A percentile compares a stretch with the other conserved stretches of the same genome.
phyloP scores from a whole-genome alignment of 2,113 vertebrate genomes.

The Bagarius yarrelli region DNA sequence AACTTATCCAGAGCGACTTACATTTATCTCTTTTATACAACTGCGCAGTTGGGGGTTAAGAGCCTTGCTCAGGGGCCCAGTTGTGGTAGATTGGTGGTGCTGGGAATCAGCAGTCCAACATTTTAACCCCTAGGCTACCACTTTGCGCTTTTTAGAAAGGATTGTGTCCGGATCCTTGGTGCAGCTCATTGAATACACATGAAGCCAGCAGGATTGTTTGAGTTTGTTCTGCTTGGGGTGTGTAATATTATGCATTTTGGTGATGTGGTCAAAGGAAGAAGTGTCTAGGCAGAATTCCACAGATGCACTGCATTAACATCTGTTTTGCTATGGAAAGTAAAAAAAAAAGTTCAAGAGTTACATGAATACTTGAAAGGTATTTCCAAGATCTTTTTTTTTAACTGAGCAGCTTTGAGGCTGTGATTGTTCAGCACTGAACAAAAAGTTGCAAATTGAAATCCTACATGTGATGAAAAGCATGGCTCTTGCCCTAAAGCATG shows the following conservation, averaged over 20 bases:
- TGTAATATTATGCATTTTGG: constrained; percentile 8
- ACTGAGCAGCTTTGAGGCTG: no score
- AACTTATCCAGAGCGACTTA: no score
- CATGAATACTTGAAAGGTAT: constrained; percentile 3
- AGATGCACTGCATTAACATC: constrained; percentile 10
- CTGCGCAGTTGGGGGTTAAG: no score
- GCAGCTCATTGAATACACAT: background rate
- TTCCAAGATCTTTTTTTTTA: background rate
- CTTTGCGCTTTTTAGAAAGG: background rate
- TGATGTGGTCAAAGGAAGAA: constrained; percentile 20
- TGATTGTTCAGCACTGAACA: constrained; percentile 23
- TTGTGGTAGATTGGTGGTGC: no score
- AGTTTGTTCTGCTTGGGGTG: background rate
- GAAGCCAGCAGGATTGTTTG: background rate
- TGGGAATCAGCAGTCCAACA: no score
- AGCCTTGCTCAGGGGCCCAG: no score
- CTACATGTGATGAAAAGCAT: background rate
- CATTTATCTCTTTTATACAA: no score
- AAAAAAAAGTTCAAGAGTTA: background rate
- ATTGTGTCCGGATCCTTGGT: background rate
- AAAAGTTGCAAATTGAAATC: constrained; percentile 15
- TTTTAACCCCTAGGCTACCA: no score
- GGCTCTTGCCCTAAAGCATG: background rate
- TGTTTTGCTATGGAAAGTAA: background rate
- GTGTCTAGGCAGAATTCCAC: background rate